phyloP scores from a whole-genome alignment of 1,140 invertebrate genomes.

The Sminthurides bifidus region DNA sequence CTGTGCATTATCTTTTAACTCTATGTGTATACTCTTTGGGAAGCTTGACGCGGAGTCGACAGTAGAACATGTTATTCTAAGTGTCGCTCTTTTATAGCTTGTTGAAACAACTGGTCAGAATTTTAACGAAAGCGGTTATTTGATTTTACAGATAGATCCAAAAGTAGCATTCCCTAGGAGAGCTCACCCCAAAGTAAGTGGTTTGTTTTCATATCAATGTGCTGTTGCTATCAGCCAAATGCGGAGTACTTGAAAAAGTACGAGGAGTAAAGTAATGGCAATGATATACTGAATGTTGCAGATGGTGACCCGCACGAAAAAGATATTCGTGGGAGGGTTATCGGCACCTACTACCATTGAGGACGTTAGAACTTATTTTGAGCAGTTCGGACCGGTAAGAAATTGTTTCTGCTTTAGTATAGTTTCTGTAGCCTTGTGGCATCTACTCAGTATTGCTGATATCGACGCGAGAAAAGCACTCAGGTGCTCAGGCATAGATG shows the following conservation, averaged over 20 bases:
- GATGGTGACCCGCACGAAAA: conserved; percentile 99
- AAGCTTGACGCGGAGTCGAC: too few relatives aligned
- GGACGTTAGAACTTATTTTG: conserved; percentile 99
- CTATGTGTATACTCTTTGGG: too few relatives aligned
- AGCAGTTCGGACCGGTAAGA: conserved; percentile 98
- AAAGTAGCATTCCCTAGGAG: conserved; percentile 98
- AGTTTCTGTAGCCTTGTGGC: too few relatives aligned
- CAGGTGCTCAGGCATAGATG: too few relatives aligned
- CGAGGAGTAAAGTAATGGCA: background rate
- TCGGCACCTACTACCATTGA: conserved; percentile 97
- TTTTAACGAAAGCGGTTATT: too few relatives aligned
- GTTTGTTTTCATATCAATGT: background rate
- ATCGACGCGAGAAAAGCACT: too few relatives aligned
- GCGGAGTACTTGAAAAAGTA: conserved; percentile 1
- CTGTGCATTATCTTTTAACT: too few relatives aligned
- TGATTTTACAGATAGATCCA: conserved; percentile 87
- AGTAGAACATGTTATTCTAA: too few relatives aligned
- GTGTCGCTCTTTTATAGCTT: too few relatives aligned
- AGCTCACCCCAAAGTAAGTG: conserved; percentile 93
- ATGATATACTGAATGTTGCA: conserved; percentile 43
- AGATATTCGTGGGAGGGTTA: conserved; percentile 99
- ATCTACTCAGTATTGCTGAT: too few relatives aligned
- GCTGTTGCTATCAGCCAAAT: background rate
- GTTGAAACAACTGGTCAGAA: too few relatives aligned
- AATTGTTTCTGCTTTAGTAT: conserved; percentile 3